Evolutionary conservation across 2,113 vertebrate genomes (phyloP).

Genomic region (Brachyhypopomus occidentalis): DNA sequence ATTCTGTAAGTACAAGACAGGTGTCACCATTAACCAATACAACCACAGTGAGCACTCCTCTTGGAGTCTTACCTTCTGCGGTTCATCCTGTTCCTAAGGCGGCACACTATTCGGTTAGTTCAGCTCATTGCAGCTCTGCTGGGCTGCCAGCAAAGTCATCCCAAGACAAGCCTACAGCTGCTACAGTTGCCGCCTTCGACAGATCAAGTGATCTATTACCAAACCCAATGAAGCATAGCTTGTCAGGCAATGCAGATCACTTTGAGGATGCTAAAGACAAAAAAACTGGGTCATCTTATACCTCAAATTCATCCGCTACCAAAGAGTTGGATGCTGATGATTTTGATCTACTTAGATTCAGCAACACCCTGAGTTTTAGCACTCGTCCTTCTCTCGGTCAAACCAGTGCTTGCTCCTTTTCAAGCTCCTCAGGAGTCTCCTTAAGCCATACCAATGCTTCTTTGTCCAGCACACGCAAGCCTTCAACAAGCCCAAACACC

Average conservation of each 20-base stretch:
- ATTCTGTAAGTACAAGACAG: too few relatives aligned
- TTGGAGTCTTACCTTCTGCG: too few relatives aligned
- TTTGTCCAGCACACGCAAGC: not conserved
- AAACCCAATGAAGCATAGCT: not conserved
- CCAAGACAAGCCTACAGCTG: not conserved
- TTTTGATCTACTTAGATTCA: not conserved
- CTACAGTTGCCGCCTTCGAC: not conserved
- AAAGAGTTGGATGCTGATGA: not conserved
- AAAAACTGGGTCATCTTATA: not conserved
- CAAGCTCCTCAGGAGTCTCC: slow-evolving; percentile 1
- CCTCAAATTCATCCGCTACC: not conserved
- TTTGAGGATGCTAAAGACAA: not conserved
- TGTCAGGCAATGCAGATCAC: not conserved
- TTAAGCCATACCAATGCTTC: not conserved
- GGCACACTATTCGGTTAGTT: not conserved
- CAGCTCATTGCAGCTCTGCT: not conserved
- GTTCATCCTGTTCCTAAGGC: not conserved
- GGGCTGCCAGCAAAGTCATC: not conserved
- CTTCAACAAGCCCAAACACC: not conserved
- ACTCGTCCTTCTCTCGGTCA: not conserved
- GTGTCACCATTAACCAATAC: too few relatives aligned
- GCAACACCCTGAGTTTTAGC: not conserved
- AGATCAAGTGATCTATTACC: not conserved
- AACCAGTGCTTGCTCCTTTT: not conserved
- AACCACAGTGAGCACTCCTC: too few relatives aligned